phyloP scores from a whole-genome alignment of 2,797 vertebrate species.

The Ambastaia sidthimunki region DNA sequence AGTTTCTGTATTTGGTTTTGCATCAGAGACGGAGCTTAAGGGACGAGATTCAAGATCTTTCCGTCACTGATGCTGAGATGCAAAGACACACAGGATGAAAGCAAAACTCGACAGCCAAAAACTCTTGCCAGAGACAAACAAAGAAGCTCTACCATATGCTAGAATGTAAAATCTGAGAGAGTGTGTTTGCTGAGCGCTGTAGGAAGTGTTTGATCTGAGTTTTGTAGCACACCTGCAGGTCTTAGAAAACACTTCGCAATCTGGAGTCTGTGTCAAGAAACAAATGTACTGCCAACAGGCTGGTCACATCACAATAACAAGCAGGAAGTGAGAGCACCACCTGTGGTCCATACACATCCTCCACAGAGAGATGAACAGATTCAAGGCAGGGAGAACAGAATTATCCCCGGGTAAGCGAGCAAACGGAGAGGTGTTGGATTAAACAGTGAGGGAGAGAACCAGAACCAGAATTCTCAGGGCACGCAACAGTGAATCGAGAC shows the following conservation, averaged over 20 bases:
- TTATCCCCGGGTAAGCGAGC: background rate
- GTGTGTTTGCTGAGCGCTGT: background rate
- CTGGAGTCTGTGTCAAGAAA: background rate
- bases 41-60: slow-evolving; percentile 3
- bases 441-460: background rate
- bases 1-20: slow-evolving; percentile 11
- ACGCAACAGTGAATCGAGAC: slow-evolving; percentile 12
- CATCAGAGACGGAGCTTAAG: slow-evolving; percentile 11
- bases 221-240: background rate
- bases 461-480: background rate
- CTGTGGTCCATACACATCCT: slow-evolving; percentile 20
- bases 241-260: background rate
- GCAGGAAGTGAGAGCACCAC: background rate
- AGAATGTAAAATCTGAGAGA: background rate
- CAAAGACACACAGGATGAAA: slow-evolving; percentile 14
- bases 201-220: background rate
- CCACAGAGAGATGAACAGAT: slow-evolving; percentile 9
- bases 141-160: background rate
- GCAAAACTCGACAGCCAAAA: slow-evolving; percentile 15
- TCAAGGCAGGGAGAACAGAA: slow-evolving; percentile 21
- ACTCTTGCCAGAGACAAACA: background rate
- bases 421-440: background rate
- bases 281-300: slow-evolving; percentile 1
- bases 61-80: slow-evolving; percentile 21
- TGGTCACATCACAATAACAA: background rate